A percentile compares a stretch with the other conserved stretches of the same genome.
Evolutionary conservation across 2,888 invertebrate species (phyloP).

Genomic region (Danaus chrysippus): DNA sequence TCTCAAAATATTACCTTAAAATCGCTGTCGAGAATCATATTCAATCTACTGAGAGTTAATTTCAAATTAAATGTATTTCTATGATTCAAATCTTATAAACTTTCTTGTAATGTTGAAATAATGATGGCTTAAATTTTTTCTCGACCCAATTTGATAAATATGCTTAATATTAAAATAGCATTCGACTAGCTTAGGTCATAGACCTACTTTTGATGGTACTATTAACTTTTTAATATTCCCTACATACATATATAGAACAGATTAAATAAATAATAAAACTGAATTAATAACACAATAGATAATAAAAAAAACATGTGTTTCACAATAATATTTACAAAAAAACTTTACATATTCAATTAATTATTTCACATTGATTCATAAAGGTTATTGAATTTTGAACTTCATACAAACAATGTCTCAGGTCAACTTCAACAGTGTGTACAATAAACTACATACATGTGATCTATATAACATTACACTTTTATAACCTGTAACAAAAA

Average conservation of each 20-base stretch:
- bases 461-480: conserved; percentile 20
- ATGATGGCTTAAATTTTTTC: neutral
- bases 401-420: neutral
- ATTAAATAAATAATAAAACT: too few species aligned
- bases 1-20: conserved; percentile 7
- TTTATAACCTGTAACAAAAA: neutral
- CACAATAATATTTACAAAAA: too few species aligned
- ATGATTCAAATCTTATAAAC: neutral
- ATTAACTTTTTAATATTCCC: neutral
- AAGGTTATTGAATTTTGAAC: too few species aligned
- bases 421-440: conserved; percentile 44
- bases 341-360: too few species aligned
- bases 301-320: too few species aligned
- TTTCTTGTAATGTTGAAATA: neutral
- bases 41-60: neutral
- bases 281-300: too few species aligned
- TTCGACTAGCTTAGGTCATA: conserved; percentile 16
- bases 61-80: neutral
- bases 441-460: conserved; percentile 49
- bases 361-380: too few species aligned
- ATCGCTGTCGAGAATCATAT: neutral
- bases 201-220: conserved; percentile 13
- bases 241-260: too few species aligned
- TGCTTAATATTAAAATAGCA: conserved; percentile 10
- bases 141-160: conserved; percentile 8